Evolutionary conservation across 2,888 invertebrate genomes (phyloP), one percentile per base, ranked within the genome.

Genomic region (Aporophyla nigra): DNA sequence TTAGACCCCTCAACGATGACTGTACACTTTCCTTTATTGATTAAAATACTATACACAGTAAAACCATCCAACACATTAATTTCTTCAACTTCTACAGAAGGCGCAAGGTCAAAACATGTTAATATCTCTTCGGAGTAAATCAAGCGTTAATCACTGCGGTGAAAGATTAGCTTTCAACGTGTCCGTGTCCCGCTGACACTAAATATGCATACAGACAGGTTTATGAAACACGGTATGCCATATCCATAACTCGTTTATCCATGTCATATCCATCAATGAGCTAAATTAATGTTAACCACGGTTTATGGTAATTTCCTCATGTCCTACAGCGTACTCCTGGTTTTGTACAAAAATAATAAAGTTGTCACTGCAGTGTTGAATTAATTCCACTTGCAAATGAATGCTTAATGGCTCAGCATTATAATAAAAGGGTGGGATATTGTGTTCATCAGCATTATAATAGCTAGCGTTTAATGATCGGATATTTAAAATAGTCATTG

Each of bases 381-480:
- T 91, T 92, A 90, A 94, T 93, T 93, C 91, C 78, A 90, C 90
- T 92, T 93, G 92, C 92, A 92, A 93, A 94, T 93, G 88, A 79
- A 43, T 74, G 76, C 78, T 84, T 83, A 80, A 86, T 78, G 40
- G 43, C 46, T 65, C 56, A 59, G 24, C 9, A 88, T 84, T 84
- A 76, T 84, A 80, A 86, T 43, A n/a, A 53, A 67, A 71, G 19
- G 53, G 46, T 65, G 14, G 53, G 14, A 5, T 46, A 6, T 51
- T n/a, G 27, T 70, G 54, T 49, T 58, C 51, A 58, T 49, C 24
- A 61, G 49, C 5, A 16, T 53, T 5, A 21, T 49, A 6, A n/a
- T 56, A 53, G 27, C 1, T 16, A 56, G 7, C 21, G 51, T 51
- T 51, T 19, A 51, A 51, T 21, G 7, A 19, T 51, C 5, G 51